Percentiles rank a stretch among this genome's conserved stretches.
These are phyloP conservation scores for Drosophila hamatofila DNA, from an alignment of 2,888 invertebrate genomes.

Conservation along the genomic window DNA sequence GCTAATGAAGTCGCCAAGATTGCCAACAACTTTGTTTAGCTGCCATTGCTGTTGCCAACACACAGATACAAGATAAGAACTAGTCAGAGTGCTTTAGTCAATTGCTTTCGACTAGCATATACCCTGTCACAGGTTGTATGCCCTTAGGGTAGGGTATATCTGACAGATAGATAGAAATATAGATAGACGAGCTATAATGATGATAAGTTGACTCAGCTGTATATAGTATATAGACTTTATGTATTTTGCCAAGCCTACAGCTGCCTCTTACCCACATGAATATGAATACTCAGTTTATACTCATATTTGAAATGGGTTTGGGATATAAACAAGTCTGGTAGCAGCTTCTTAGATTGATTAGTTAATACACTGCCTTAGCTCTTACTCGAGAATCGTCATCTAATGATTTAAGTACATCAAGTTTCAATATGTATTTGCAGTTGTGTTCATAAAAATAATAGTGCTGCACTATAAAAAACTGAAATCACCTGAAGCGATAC, in stretches of 20 bases:
- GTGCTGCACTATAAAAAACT: no score
- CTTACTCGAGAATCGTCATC: no score
- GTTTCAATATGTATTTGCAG: no score
- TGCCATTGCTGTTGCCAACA: constrained; percentile 22
- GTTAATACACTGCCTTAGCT: neutral
- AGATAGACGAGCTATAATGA: neutral
- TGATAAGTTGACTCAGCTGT: neutral
- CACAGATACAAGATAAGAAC: constrained; percentile 1
- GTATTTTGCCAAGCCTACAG: neutral
- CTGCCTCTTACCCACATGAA: neutral
- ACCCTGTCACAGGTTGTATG: neutral
- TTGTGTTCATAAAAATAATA: no score
- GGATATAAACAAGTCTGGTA: no score
- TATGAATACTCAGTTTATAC: neutral
- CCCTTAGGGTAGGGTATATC: neutral
- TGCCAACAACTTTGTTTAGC: constrained; percentile 35
- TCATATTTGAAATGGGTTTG: neutral
- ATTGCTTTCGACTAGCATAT: neutral
- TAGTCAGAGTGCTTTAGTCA: neutral
- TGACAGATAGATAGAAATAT: neutral
- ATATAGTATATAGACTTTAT: neutral
- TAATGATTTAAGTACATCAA: no score
- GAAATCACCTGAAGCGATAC: no score
- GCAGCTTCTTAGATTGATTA: no score
- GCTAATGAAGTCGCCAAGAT: constrained; percentile 53